These are phyloP conservation scores for Acanthopagrus latus DNA, from an alignment of 2,797 vertebrate species.

Conservation along the genomic window DNA sequence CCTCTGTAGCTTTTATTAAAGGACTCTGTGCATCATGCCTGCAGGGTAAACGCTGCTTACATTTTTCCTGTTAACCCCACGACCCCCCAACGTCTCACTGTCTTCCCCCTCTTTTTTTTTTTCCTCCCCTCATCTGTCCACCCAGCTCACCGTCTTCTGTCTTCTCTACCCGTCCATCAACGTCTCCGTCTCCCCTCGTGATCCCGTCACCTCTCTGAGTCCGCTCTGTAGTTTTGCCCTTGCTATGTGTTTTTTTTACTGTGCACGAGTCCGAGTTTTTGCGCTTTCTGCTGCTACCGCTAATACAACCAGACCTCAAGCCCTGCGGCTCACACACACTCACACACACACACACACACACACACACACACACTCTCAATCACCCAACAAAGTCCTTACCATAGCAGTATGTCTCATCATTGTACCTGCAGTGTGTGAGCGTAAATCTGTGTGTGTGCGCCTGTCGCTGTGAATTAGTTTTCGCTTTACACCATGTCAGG, in stretches of 20 bases:
- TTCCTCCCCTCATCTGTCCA: not conserved
- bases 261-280: constrained; percentile 52
- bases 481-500: constrained; percentile 79
- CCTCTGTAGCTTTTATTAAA: constrained; percentile 63
- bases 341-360: constrained; percentile 40
- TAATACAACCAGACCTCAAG: constrained; percentile 59
- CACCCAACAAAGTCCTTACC: constrained; percentile 75
- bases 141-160: not conserved
- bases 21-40: constrained; percentile 37
- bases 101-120: not conserved
- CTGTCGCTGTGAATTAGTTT: constrained; percentile 85
- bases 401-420: constrained; percentile 73
- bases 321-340: constrained; percentile 38
- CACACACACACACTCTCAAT: constrained; percentile 55
- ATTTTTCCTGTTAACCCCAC: not conserved
- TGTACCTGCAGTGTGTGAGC: constrained; percentile 69
- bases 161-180: constrained; percentile 37
- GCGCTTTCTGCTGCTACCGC: constrained; percentile 41
- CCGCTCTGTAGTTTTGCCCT: constrained; percentile 53
- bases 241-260: constrained; percentile 36
- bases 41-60: constrained; percentile 16
- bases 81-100: not conserved
- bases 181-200: constrained; percentile 3
- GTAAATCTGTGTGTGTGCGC: constrained; percentile 68
- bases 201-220: constrained; percentile 23